phyloP scores from a whole-genome alignment of 2,888 invertebrate genomes.

The Bombyx huttoni region DNA sequence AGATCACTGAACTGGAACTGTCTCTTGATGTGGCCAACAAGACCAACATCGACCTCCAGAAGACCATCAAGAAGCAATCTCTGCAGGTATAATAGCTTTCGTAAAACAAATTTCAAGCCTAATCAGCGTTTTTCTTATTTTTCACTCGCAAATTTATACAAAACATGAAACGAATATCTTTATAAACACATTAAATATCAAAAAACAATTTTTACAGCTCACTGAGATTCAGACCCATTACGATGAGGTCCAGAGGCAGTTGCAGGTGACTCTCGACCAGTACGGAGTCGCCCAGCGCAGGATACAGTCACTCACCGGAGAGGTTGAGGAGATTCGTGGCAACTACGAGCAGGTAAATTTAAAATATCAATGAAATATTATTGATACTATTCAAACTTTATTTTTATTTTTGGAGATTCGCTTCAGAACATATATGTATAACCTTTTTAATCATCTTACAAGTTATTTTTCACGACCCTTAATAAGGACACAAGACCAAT shows the following conservation, averaged over 20 bases:
- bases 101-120: background rate
- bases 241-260: slow-evolving; percentile 95
- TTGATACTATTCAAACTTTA: too few relatives aligned
- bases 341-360: slow-evolving; percentile 80
- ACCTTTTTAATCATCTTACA: too few relatives aligned
- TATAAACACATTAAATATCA: too few relatives aligned
- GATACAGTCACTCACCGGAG: slow-evolving; percentile 91
- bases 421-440: too few relatives aligned
- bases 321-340: slow-evolving; percentile 95
- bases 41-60: slow-evolving; percentile 96
- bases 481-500: too few relatives aligned
- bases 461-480: too few relatives aligned
- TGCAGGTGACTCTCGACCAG: slow-evolving; percentile 95
- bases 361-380: background rate
- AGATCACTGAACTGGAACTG: slow-evolving; percentile 96
- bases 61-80: slow-evolving; percentile 97
- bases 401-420: too few relatives aligned
- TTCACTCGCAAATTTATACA: too few relatives aligned
- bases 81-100: slow-evolving; percentile 76
- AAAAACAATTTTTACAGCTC: slow-evolving; percentile 52
- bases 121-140: too few relatives aligned
- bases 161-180: too few relatives aligned
- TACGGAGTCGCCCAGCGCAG: slow-evolving; percentile 92
- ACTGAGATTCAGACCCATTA: slow-evolving; percentile 95
- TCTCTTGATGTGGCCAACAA: slow-evolving; percentile 98